phyloP scores from a whole-genome alignment of 2,888 invertebrate species.

The Yponomeuta evonymella region DNA sequence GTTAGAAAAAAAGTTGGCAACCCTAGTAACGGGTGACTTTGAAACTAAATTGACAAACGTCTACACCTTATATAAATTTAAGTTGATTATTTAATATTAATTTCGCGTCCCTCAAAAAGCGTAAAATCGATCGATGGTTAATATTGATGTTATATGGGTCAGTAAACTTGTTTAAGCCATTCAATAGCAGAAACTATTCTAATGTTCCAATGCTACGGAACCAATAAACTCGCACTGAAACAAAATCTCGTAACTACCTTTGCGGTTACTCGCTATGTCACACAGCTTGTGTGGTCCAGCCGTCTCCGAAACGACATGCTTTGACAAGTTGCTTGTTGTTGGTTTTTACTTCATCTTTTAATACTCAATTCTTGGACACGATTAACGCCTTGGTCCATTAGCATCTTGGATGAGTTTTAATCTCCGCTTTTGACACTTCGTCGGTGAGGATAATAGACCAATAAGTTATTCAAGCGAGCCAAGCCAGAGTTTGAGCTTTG shows the following conservation, averaged over 20 bases:
- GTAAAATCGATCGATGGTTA: too few species aligned
- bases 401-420: conserved; percentile 18
- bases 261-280: conserved; percentile 47
- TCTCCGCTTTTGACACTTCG: not conserved
- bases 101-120: too few species aligned
- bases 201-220: not conserved
- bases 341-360: not conserved
- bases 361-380: conserved; percentile 25
- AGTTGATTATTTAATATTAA: too few species aligned
- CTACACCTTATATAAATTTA: too few species aligned
- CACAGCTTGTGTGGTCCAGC: conserved; percentile 52
- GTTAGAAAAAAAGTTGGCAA: too few species aligned
- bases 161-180: too few species aligned
- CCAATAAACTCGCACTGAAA: not conserved
- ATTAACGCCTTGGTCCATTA: conserved; percentile 24
- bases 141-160: too few species aligned
- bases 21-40: too few species aligned
- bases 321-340: conserved; percentile 26
- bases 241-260: conserved; percentile 10
- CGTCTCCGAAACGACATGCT: conserved; percentile 21
- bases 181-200: not conserved
- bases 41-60: too few species aligned
- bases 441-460: not conserved
- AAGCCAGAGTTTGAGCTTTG: too few species aligned
- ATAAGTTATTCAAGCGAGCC: too few species aligned